These are phyloP conservation scores for Parazoanthus atlanticus DNA, from an alignment of 92 coral and sea anemone genomes.

Conservation along the genomic window DNA sequence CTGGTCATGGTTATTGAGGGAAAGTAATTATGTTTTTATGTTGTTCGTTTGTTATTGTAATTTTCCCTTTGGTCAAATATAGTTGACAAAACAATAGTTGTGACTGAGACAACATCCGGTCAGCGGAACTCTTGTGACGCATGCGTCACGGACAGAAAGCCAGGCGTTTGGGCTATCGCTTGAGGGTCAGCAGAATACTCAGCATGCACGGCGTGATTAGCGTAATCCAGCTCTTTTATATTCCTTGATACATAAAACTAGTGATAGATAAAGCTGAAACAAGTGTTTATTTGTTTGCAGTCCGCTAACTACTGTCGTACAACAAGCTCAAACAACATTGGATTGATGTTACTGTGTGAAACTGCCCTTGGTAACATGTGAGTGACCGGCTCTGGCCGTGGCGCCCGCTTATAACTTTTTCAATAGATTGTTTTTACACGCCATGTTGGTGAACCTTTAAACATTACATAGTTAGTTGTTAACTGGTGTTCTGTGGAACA, in stretches of 20 bases:
- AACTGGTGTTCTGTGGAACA: no score
- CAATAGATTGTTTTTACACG: no score
- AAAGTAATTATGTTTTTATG: background rate
- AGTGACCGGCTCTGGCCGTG: constrained; percentile 47
- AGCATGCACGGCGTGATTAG: background rate
- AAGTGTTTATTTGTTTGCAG: constrained; percentile 34
- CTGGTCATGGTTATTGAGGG: background rate
- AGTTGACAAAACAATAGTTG: no score
- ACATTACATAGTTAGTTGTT: no score
- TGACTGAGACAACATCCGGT: no score
- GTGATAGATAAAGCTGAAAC: background rate
- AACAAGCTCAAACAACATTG: constrained; percentile 81
- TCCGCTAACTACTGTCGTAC: constrained; percentile 98
- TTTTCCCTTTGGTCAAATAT: background rate
- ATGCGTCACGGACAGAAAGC: no score
- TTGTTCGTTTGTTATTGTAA: no score
- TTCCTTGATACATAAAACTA: background rate
- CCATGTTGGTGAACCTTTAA: no score
- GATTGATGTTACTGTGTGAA: constrained; percentile 94
- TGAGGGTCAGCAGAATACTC: no score
- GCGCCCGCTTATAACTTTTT: no score
- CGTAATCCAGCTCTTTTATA: background rate
- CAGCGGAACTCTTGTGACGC: no score
- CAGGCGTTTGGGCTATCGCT: no score
- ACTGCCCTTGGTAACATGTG: constrained; percentile 99